Conservation (phyloP, 2,888 invertebrate species). For the Lacanobia oleracea region DNA sequence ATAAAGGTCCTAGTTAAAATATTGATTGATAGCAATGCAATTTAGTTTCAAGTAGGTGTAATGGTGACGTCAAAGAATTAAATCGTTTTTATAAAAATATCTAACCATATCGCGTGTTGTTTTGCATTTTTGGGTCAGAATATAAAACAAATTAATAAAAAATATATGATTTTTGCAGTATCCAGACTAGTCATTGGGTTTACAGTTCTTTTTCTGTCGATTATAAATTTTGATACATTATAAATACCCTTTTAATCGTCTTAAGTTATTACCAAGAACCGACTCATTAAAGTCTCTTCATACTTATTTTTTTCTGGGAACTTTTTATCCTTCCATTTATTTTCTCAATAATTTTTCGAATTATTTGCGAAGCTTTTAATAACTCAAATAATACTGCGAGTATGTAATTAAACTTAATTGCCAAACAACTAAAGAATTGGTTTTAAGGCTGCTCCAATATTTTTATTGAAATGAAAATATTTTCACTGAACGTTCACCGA, state of each 20-base stretch:
- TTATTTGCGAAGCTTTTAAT: conserved; percentile 26
- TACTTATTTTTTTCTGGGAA: neutral
- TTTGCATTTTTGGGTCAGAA: too few relatives aligned
- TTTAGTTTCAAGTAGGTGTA: neutral
- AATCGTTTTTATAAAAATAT: too few relatives aligned
- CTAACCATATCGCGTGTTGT: too few relatives aligned
- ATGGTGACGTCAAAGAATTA: too few relatives aligned
- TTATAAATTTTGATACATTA: too few relatives aligned
- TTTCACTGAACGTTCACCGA: neutral
- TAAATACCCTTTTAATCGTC: neutral
- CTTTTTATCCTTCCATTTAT: neutral
- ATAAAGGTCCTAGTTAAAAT: neutral
- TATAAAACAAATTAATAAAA: too few relatives aligned
- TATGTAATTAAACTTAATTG: conserved; percentile 24
- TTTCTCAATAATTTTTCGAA: neutral
- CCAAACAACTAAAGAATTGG: conserved; percentile 12
- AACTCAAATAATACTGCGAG: neutral
- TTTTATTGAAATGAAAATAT: conserved; percentile 35
- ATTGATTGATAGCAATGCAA: neutral
- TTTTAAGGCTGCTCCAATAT: conserved; percentile 17
- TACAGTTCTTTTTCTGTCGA: too few relatives aligned
- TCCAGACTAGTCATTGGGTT: too few relatives aligned
- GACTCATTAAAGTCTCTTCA: too few relatives aligned
- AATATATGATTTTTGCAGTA: too few relatives aligned
- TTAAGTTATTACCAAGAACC: neutral